Base-by-base conservation (phyloP, 2,888 invertebrate genomes). In the Opisthograptis luteolata region DNA sequence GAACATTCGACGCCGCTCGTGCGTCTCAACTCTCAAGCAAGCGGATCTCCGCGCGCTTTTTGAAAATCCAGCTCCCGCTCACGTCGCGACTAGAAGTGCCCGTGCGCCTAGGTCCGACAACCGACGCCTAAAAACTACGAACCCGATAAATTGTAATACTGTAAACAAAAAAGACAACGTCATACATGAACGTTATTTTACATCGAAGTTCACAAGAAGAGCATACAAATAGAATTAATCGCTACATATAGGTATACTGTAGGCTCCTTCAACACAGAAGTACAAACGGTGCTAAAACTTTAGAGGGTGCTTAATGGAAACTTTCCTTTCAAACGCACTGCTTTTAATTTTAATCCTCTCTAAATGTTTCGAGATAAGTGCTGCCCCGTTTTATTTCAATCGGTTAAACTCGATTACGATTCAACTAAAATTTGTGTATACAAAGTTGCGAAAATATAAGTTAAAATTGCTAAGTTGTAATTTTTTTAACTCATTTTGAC, bases 291-390 rank as follows among this genome's bases (percentile, higher is more conserved):
- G 25, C 34, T 44, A 35, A 50, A 50, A 50, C 50, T 50, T 50
- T 50, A 44, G 34, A 20, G 51, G 30, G 36, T 40, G 17, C 50
- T 44, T 17, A 31, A 41, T 41, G 14, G 30, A 45, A 52, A 52
- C 45, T 52, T 52, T 37, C 45, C 51, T 46, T 32, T 52, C 34
- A 37, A 52, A 46, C 40, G 51, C 40, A 40, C 35, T 45, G 46
- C 51, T 46, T 52, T 42, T 46, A 52, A 50, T 50, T 49, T 45
- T 42, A 52, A 52, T 37, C 51, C 46, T 36, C 41, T 28, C 45
- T 42, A 42, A 46, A 42, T 22, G 41, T 27, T 52, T 27, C 31
- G 45, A 35, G 51, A 45, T 45, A 44, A 50, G 34, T 40, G 30
- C 34, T 27, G 9, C 15, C 40, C 27, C 30, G 35, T 30, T 51